Conservation (phyloP, 2,797 vertebrate genomes). For the Hydrocynus forskahlii region DNA sequence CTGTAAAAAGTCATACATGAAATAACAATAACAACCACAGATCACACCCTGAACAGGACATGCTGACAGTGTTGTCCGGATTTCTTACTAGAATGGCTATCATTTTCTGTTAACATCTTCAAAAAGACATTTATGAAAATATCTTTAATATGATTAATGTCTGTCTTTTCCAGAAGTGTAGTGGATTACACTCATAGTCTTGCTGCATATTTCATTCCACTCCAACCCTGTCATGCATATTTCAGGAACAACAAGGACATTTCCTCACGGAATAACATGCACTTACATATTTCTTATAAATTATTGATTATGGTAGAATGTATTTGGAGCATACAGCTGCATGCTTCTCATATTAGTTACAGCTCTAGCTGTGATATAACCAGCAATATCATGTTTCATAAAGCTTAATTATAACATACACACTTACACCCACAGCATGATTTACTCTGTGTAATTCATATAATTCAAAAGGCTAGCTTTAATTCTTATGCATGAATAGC, state of each 20-base stretch:
- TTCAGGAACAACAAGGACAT: conserved; percentile 21
- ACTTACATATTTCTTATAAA: conserved; percentile 35
- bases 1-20: no score
- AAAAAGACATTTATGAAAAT: neutral
- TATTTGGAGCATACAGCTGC: conserved; percentile 11
- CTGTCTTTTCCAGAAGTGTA: neutral
- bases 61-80: no score
- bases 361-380: conserved; percentile 1
- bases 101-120: neutral
- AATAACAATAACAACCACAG: neutral
- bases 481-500: neutral
- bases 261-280: conserved; percentile 22
- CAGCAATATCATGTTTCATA: neutral
- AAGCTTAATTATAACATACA: neutral
- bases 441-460: neutral
- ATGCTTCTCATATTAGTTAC: conserved; percentile 15
- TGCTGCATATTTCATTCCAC: conserved; percentile 18
- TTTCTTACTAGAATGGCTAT: neutral
- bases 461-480: neutral
- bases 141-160: neutral
- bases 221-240: conserved; percentile 22
- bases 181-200: neutral
- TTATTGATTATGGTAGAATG: conserved; percentile 28
- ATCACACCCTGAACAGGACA: neutral
- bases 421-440: no score